Conservation (phyloP, 2,888 invertebrate genomes). For the Ornithoptera priamus region DNA sequence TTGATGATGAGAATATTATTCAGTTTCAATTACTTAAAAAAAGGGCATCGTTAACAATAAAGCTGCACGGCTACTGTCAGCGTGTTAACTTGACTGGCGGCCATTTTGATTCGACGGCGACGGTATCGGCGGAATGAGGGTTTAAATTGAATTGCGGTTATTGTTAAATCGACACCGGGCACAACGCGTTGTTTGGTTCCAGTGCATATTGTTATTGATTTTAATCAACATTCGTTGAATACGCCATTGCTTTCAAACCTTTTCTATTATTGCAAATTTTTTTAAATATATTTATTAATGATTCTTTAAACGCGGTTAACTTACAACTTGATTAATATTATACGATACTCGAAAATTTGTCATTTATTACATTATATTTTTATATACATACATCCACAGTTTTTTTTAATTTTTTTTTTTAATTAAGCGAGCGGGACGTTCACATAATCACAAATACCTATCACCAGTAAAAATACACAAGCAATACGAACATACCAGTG, state of each 20-base stretch:
- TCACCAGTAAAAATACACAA: too few relatives aligned
- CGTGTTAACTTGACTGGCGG: conserved; percentile 25
- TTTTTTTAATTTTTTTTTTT: too few relatives aligned
- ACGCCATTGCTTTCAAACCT: not conserved
- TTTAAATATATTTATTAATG: too few relatives aligned
- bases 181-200: conserved; percentile 22
- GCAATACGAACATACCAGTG: too few relatives aligned
- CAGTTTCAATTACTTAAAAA: conserved; percentile 1
- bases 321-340: too few relatives aligned
- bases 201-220: conserved; percentile 22
- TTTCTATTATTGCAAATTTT: too few relatives aligned
- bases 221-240: not conserved
- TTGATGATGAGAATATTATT: not conserved
- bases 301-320: too few relatives aligned
- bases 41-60: conserved; percentile 10
- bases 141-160: conserved; percentile 30
- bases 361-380: too few relatives aligned
- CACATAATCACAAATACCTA: too few relatives aligned
- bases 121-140: conserved; percentile 15
- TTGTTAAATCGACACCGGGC: conserved; percentile 27
- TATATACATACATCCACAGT: too few relatives aligned
- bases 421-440: too few relatives aligned
- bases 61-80: conserved; percentile 18
- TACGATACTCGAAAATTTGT: too few relatives aligned
- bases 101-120: conserved; percentile 26